Evolutionary conservation across 1,140 invertebrate species (phyloP), one percentile per base, ranked within the genome.

Genomic region (Popillia japonica): DNA sequence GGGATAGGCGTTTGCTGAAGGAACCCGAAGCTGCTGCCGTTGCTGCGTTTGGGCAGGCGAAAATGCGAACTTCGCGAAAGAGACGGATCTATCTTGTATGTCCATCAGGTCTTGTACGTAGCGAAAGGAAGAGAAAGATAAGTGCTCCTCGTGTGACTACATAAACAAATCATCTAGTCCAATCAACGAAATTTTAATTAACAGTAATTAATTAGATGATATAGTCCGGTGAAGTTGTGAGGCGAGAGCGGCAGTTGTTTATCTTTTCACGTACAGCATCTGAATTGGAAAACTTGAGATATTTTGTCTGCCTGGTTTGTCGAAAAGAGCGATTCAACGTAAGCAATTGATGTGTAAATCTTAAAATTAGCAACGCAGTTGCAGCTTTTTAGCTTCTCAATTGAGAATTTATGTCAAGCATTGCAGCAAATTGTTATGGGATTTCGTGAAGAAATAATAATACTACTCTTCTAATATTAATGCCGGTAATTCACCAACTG

Each of bases 101-200:
- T 23, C 61, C 61, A 34, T 34, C 27, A 68, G 22, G 10, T 3
- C 22, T 68, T 22, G 11, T 20, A 22, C 11, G 22, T 34, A 34
- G 27, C 4, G 61, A 68, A 22, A 23, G 20, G 27, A 27, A 68
- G 61, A 68, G 61, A 68, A 68, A 20, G 77, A 78, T 55, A 40
- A 68, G 77, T 44, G 34, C 44, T 74, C 44, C 79, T 79, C 77
- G 68, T 80, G 77, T 80, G 77, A 76, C 75, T 76, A 75, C 40
- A 77, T 78, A 79, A 80, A 80, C 77, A 80, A 79, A 80, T 72
- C 64, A 74, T 79, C 78, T 79, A 68, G 76, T 79, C 76, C 79
- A 80, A 80, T 80, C 79, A 80, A 79, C 78, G 75, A 64, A 76
- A 74, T 80, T 80, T 80, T 79, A 80, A 80, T 80, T 79, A 80